phyloP scores from a whole-genome alignment of 2,888 invertebrate species.

The Meiosimyza platycephala region DNA sequence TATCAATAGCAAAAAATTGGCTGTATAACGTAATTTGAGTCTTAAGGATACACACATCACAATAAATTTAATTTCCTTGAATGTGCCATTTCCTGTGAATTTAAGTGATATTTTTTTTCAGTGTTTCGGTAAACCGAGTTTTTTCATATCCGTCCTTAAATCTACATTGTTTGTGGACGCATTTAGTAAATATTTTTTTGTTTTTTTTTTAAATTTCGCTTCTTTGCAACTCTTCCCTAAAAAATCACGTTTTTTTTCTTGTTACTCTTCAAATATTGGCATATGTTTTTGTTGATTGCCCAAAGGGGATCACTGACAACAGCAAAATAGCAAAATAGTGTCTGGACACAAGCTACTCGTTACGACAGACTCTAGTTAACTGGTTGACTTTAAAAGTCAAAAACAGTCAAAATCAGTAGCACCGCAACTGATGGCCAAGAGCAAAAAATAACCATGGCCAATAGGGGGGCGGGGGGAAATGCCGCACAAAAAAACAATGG shows the following conservation, averaged over 20 bases:
- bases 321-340: neutral
- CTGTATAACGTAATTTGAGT: too few relatives aligned
- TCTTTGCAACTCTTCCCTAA: neutral
- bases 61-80: too few relatives aligned
- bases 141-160: neutral
- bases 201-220: neutral
- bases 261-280: constrained; percentile 7
- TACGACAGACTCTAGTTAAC: neutral
- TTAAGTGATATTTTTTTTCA: too few relatives aligned
- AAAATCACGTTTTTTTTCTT: neutral
- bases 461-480: too few relatives aligned
- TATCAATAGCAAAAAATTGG: too few relatives aligned
- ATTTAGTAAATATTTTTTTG: neutral
- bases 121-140: too few relatives aligned
- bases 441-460: neutral
- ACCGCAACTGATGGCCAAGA: neutral
- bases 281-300: constrained; percentile 19
- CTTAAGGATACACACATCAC: too few relatives aligned
- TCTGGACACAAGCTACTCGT: neutral
- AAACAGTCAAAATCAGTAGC: constrained; percentile 3
- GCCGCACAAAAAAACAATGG: constrained; percentile 4
- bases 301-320: constrained; percentile 6
- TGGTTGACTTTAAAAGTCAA: neutral
- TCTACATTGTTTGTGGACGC: constrained; percentile 17
- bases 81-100: too few relatives aligned